A percentile compares a stretch with the other conserved stretches of the same genome.
These are phyloP conservation scores for Ranitomeya imitator DNA, from an alignment of 2,113 vertebrate species.

Conservation along the genomic window DNA sequence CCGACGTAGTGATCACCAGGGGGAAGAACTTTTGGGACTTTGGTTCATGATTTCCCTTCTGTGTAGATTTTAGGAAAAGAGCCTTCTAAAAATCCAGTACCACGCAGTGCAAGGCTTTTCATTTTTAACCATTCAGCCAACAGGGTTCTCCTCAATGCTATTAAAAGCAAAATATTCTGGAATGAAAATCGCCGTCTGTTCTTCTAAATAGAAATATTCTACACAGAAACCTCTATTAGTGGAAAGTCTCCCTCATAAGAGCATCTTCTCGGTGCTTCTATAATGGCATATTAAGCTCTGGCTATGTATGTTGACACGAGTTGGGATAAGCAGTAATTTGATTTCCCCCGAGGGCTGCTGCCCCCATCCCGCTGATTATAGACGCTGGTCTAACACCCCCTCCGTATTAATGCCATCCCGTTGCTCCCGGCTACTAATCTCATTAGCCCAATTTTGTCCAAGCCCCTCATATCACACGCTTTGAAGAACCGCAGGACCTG, in stretches of 20 bases:
- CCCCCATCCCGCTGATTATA: slow-evolving; percentile 54
- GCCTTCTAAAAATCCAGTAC: neutral
- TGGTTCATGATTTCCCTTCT: neutral
- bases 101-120: neutral
- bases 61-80: neutral
- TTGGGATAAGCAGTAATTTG: slow-evolving; percentile 57
- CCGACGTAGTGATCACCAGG: neutral
- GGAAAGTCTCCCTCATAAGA: slow-evolving; percentile 18
- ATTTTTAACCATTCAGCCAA: neutral
- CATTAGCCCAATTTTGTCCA: slow-evolving; percentile 58
- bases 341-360: slow-evolving; percentile 47
- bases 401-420: slow-evolving; percentile 54
- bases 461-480: slow-evolving; percentile 58
- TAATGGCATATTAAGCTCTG: slow-evolving; percentile 51
- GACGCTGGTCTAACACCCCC: slow-evolving; percentile 50
- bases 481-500: slow-evolving; percentile 52
- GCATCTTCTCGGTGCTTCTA: slow-evolving; percentile 47
- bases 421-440: slow-evolving; percentile 58
- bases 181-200: slow-evolving; percentile 2
- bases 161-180: neutral
- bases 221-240: slow-evolving; percentile 24
- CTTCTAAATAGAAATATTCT: slow-evolving; percentile 7
- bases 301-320: slow-evolving; percentile 48
- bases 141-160: neutral
- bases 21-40: neutral